A percentile compares a stretch with the other conserved stretches of the same genome.
phyloP scores from a whole-genome alignment of 2,113 vertebrate species.

The Scomber colias region DNA sequence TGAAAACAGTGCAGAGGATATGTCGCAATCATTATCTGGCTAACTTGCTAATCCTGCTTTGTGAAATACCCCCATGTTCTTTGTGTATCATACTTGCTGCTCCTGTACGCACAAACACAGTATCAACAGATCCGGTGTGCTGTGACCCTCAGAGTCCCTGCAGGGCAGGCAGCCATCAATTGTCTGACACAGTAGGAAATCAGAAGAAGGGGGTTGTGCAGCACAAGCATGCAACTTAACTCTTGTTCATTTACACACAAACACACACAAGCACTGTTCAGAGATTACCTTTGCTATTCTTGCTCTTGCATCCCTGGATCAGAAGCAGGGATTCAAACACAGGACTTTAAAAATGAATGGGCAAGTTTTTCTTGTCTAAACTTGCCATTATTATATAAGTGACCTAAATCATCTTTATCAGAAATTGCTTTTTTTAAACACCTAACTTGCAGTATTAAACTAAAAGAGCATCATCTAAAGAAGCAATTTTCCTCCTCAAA shows the following conservation, averaged over 20 bases:
- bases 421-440: not conserved
- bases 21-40: not conserved
- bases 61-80: slow-evolving; percentile 10
- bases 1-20: not conserved
- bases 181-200: slow-evolving; percentile 34
- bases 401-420: not conserved
- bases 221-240: slow-evolving; percentile 16
- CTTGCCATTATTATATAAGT: not conserved
- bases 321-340: not conserved
- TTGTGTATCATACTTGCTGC: slow-evolving; percentile 1
- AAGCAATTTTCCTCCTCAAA: not conserved
- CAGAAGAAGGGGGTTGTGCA: slow-evolving; percentile 20
- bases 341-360: not conserved
- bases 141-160: slow-evolving; percentile 44
- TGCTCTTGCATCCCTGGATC: not conserved
- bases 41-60: slow-evolving; percentile 25
- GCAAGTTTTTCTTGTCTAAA: not conserved
- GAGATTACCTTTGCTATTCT: slow-evolving; percentile 1
- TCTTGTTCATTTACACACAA: not conserved
- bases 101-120: slow-evolving; percentile 37
- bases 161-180: slow-evolving; percentile 40
- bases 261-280: not conserved
- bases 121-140: slow-evolving; percentile 42
- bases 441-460: not conserved
- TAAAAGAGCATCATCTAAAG: not conserved